Conservation (phyloP, 2,888 invertebrate genomes). For the Mactromeris polynyma region DNA sequence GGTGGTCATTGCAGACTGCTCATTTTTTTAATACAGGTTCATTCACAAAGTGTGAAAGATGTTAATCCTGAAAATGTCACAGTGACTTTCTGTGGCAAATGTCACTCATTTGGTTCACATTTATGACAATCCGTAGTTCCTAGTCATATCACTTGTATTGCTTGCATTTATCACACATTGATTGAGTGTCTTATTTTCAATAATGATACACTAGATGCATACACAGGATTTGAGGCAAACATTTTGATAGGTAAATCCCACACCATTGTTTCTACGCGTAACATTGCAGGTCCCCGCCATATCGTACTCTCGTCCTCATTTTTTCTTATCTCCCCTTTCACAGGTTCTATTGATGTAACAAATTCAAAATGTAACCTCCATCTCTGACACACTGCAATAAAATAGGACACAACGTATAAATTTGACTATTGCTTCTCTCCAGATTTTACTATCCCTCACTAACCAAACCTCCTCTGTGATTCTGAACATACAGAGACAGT, state of each 20-base stretch:
- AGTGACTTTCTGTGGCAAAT: too few relatives aligned
- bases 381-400: conserved; percentile 92
- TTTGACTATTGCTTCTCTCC: too few relatives aligned
- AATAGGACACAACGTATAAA: not conserved
- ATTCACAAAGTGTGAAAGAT: too few relatives aligned
- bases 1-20: too few relatives aligned
- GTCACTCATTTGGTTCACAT: too few relatives aligned
- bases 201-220: conserved; percentile 83
- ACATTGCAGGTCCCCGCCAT: conserved; percentile 94
- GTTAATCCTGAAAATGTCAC: too few relatives aligned
- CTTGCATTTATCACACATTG: conserved; percentile 22
- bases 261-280: conserved; percentile 98
- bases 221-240: conserved; percentile 94
- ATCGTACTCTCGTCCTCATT: conserved; percentile 88
- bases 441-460: too few relatives aligned
- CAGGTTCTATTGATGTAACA: conserved; percentile 88
- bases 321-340: conserved; percentile 86
- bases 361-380: conserved; percentile 99
- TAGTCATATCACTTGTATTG: too few relatives aligned
- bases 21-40: too few relatives aligned
- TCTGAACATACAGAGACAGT: too few relatives aligned
- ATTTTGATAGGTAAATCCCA: conserved; percentile 99
- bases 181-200: conserved; percentile 73
- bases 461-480: too few relatives aligned
- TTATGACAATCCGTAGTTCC: too few relatives aligned